Evolutionary conservation across 2,888 invertebrate genomes (phyloP).

Genomic region (Idaea biselata): DNA sequence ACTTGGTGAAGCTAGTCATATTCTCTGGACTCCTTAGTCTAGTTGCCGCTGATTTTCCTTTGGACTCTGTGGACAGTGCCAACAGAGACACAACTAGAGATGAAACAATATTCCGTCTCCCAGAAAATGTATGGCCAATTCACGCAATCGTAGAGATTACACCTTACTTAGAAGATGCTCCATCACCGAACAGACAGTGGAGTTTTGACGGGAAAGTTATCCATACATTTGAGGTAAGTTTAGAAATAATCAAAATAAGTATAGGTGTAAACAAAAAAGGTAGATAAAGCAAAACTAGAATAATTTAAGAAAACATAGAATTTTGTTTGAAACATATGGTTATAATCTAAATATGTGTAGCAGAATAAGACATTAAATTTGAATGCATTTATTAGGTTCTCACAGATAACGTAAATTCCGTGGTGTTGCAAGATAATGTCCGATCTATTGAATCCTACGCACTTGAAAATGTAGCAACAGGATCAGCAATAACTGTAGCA

Average conservation of each 20-base stretch:
- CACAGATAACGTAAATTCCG: slow-evolving; percentile 59
- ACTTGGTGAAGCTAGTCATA: slow-evolving; percentile 36
- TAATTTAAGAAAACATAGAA: no score
- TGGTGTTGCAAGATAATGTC: neutral
- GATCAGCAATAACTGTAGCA: neutral
- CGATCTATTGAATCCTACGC: neutral
- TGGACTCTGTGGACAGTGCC: slow-evolving; percentile 41
- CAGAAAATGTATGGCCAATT: slow-evolving; percentile 71
- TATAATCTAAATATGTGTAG: neutral
- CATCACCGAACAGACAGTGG: slow-evolving; percentile 49
- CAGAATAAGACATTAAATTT: neutral
- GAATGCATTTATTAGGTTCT: slow-evolving; percentile 21
- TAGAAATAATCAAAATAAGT: slow-evolving; percentile 2
- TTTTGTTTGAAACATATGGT: neutral
- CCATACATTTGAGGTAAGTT: slow-evolving; percentile 57
- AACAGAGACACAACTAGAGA: slow-evolving; percentile 11
- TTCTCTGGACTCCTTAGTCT: slow-evolving; percentile 45
- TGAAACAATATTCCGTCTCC: slow-evolving; percentile 49
- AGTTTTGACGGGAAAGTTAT: slow-evolving; percentile 71
- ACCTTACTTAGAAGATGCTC: slow-evolving; percentile 70
- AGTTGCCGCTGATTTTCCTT: slow-evolving; percentile 51
- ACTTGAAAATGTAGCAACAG: neutral
- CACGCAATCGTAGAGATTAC: slow-evolving; percentile 76
- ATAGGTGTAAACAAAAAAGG: neutral
- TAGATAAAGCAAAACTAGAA: no score